These are phyloP conservation scores for Siniperca obscura DNA, from an alignment of 2,797 vertebrate species.

Conservation along the genomic window DNA sequence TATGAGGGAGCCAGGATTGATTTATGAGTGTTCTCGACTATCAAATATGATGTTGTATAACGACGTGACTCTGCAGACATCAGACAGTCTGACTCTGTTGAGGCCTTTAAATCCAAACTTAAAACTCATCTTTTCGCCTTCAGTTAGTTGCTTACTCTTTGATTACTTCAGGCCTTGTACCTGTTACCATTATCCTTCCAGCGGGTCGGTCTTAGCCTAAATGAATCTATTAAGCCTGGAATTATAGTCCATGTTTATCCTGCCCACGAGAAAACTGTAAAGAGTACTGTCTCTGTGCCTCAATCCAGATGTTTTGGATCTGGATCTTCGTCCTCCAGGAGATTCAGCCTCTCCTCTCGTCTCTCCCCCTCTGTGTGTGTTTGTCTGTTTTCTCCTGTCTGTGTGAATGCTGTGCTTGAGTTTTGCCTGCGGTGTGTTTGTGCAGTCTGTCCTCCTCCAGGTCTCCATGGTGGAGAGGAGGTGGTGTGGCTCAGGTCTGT, in stretches of 20 bases:
- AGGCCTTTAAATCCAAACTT: constrained; percentile 1
- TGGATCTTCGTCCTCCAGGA: neutral
- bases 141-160: neutral
- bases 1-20: constrained; percentile 1
- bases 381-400: neutral
- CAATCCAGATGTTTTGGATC: constrained; percentile 8
- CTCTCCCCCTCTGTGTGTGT: neutral
- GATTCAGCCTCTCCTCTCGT: neutral
- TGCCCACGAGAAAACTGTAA: no score
- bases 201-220: neutral
- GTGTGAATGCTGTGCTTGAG: neutral
- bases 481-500: neutral
- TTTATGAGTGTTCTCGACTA: constrained; percentile 55
- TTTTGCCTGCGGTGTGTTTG: neutral
- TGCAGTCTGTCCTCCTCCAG: neutral
- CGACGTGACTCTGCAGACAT: constrained; percentile 21
- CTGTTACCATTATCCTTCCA: neutral
- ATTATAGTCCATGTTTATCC: neutral
- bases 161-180: neutral
- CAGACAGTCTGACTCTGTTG: neutral
- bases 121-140: neutral
- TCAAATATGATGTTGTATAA: constrained; percentile 29
- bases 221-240: neutral
- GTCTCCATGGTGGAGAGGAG: neutral
- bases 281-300: neutral